Base-by-base conservation (phyloP, 2,888 invertebrate species). In the Colletes collaris region DNA sequence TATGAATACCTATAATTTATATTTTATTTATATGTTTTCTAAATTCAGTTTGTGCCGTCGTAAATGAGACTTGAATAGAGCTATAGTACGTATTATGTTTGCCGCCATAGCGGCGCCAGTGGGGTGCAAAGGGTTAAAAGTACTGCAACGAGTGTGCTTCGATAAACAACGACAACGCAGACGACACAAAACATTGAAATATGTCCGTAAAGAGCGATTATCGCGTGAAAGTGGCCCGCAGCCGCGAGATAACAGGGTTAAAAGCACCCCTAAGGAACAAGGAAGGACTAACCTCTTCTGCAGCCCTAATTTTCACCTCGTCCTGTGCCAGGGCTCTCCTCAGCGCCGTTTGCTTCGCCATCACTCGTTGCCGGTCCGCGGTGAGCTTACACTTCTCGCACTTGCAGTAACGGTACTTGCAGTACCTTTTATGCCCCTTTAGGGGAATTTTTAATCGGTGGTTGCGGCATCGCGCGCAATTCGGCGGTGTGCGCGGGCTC, bases 341-440 rank as follows among this genome's bases (percentile, higher is more conserved):
- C 84, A 97, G 92, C 0, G 98, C 97, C 40, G 97, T 98, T 94
- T 98, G 97, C 90, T 95, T 94, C 76, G 98, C 98, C 98, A 98
- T 98, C 75, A 98, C 97, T 19, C 96, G 94, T 93, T 98, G 98
- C 62, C 98, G 94, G 90, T 98, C 97, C 0, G 97, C 97, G 0
- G 98, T 98, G 75, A 97, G 94, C 81, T 96, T 95, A 92, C 98
- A 98, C 93, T 97, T 97, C 85, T 96, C 96, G 93, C 98, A 98
- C 79, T 94, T 95, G 93, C 98, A 98, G 91, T 95, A 95, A 83
- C 97, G 96, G 93, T 95, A 98, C 90, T 96, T 95, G 94, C 98
- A 99, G 93, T 97, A 98, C 46, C 97, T 95, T 93, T 98, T 98
- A 94, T 98, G 98, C 16, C 97, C 98, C 93, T 97, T 98, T 83